Conservation (phyloP, 2,797 vertebrate genomes). For the Cynodonichthys magdalenae region DNA sequence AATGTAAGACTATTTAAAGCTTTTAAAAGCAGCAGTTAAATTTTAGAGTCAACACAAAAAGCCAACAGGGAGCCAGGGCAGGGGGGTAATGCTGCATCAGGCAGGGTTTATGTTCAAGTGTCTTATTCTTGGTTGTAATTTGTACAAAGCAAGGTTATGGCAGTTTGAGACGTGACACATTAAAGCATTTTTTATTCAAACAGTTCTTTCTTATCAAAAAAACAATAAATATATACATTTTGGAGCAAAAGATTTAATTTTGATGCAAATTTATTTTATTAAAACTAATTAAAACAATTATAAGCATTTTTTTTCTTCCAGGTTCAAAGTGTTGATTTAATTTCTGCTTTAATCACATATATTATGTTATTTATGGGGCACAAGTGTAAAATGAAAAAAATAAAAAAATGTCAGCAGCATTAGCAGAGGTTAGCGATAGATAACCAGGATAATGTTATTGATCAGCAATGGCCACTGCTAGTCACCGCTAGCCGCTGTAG, state of each 20-base stretch:
- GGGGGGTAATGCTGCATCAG: slow-evolving; percentile 15
- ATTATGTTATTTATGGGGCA: too few species aligned
- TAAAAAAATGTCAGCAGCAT: too few species aligned
- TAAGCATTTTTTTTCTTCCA: slow-evolving; percentile 1
- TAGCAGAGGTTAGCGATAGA: too few species aligned
- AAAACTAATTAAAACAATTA: background rate
- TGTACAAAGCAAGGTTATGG: slow-evolving; percentile 11
- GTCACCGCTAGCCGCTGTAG: too few species aligned
- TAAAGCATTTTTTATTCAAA: background rate
- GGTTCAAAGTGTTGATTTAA: background rate
- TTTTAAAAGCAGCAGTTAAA: slow-evolving; percentile 56
- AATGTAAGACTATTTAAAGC: slow-evolving; percentile 46
- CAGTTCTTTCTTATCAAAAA: too few species aligned
- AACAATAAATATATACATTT: too few species aligned
- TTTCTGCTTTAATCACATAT: background rate
- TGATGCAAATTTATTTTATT: background rate
- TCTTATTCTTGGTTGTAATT: slow-evolving; percentile 52
- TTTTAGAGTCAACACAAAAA: slow-evolving; percentile 46
- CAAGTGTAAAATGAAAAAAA: too few species aligned
- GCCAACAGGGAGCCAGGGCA: slow-evolving; percentile 27
- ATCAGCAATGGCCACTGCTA: too few species aligned
- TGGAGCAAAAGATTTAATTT: too few species aligned
- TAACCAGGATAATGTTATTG: too few species aligned
- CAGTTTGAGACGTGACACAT: slow-evolving; percentile 11
- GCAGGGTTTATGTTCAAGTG: slow-evolving; percentile 35